Evolutionary conservation across 2,113 vertebrate species (phyloP).

Genomic region (Heterocephalus glaber): DNA sequence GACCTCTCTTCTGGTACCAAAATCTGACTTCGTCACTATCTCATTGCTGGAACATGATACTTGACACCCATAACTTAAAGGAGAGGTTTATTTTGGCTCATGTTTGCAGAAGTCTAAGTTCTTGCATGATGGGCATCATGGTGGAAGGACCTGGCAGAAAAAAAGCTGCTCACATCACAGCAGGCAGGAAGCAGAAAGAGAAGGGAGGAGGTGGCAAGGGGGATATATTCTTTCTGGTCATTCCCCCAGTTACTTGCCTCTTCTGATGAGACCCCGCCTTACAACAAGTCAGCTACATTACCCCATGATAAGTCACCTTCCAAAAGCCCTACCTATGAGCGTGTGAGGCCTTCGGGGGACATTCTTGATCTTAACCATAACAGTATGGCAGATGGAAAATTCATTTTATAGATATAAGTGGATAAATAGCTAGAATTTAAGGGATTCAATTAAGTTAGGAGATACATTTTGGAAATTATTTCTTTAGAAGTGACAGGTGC

Average conservation of each 20-base stretch:
- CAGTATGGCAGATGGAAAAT: background rate
- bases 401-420: background rate
- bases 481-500: background rate
- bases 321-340: background rate
- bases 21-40: background rate
- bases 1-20: background rate
- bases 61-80: background rate
- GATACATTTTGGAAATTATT: constrained; percentile 11
- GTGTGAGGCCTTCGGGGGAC: background rate
- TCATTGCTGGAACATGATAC: background rate
- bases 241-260: background rate
- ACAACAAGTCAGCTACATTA: background rate
- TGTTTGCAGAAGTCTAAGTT: background rate
- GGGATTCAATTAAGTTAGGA: background rate
- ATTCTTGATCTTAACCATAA: background rate
- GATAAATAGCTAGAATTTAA: constrained; percentile 11
- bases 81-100: background rate
- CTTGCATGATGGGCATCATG: background rate
- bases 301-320: background rate
- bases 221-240: background rate
- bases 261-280: background rate
- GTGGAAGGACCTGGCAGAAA: background rate
- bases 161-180: background rate
- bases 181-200: background rate
- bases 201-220: background rate